phyloP scores from a whole-genome alignment of 2,797 vertebrate genomes.

The Sebastes matsubarae region DNA sequence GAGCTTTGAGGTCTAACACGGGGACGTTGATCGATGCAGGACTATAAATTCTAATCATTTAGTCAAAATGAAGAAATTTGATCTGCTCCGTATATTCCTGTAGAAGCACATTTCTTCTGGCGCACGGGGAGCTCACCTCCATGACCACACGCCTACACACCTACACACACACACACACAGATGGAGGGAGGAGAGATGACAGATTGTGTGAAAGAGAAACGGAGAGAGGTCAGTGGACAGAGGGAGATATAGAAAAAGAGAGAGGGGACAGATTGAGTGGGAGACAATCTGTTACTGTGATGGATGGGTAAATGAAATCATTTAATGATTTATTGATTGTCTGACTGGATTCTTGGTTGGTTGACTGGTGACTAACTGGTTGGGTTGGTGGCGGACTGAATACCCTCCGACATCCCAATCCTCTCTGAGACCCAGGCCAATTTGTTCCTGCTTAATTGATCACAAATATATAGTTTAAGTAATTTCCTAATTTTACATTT shows the following conservation, averaged over 20 bases:
- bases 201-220: not conserved
- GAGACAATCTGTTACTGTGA: slow-evolving; percentile 28
- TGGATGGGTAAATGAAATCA: slow-evolving; percentile 22
- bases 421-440: not conserved
- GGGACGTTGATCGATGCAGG: not conserved
- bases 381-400: not conserved
- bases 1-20: not conserved
- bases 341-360: not conserved
- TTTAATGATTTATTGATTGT: slow-evolving; percentile 24
- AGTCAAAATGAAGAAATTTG: not conserved
- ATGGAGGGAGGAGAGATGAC: slow-evolving; percentile 5
- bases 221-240: not conserved
- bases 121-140: not conserved
- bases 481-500: too few species aligned
- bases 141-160: not conserved
- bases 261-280: not conserved
- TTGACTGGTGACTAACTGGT: not conserved
- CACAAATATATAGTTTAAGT: not conserved
- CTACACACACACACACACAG: slow-evolving; percentile 10
- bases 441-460: not conserved
- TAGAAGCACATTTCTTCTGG: not conserved
- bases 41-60: not conserved
- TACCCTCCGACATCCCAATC: not conserved
- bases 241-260: slow-evolving; percentile 1
- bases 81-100: not conserved